phyloP scores from a whole-genome alignment of 2,113 vertebrate species.

The Pseudorhombus dupliciocellatus region DNA sequence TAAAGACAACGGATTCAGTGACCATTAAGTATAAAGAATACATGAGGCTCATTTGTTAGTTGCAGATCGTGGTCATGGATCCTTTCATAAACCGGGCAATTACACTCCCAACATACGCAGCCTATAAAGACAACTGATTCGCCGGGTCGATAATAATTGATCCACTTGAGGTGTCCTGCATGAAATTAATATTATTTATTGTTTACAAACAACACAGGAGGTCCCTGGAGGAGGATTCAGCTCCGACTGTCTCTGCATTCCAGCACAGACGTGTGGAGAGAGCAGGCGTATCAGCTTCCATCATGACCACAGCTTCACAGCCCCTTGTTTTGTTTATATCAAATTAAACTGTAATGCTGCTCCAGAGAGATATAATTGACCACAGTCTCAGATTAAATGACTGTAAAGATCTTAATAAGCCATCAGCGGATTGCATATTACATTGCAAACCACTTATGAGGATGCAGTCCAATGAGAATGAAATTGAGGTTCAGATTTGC shows the following conservation, averaged over 20 bases:
- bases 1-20: conserved; percentile 37
- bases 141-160: conserved; percentile 69
- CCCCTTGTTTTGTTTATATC: conserved; percentile 81
- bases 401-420: conserved; percentile 83
- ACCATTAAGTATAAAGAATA: conserved; percentile 51
- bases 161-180: conserved; percentile 67
- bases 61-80: conserved; percentile 31
- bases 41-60: conserved; percentile 58
- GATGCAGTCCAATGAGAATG: conserved; percentile 66
- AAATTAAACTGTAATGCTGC: conserved; percentile 81
- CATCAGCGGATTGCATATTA: conserved; percentile 78
- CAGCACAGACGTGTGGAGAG: conserved; percentile 57
- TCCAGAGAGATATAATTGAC: conserved; percentile 79
- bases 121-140: conserved; percentile 68
- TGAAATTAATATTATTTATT: conserved; percentile 82
- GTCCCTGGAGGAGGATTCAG: conserved; percentile 64
- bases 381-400: conserved; percentile 80
- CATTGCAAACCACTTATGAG: conserved; percentile 77
- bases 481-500: conserved; percentile 72
- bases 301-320: conserved; percentile 76
- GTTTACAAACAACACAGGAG: conserved; percentile 69
- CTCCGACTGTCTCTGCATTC: conserved; percentile 56
- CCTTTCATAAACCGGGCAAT: conserved; percentile 60
- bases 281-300: conserved; percentile 78
- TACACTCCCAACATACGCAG: conserved; percentile 45